phyloP scores from a whole-genome alignment of 1,140 invertebrate genomes.

The Pogonomyrmex barbatus region DNA sequence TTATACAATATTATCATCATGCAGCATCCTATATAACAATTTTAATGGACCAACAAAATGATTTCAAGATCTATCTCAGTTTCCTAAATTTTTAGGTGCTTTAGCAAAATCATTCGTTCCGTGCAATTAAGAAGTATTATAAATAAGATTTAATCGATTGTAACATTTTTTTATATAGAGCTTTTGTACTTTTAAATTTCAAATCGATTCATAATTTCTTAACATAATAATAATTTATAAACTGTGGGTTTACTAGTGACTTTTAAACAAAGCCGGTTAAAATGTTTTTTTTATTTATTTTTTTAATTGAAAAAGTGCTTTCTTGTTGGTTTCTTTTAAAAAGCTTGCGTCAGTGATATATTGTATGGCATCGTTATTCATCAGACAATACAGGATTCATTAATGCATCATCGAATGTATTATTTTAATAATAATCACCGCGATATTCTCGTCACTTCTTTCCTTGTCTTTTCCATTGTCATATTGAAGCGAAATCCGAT shows the following conservation, averaged over 20 bases:
- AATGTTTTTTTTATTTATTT: not conserved
- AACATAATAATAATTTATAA: not conserved
- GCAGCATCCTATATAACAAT: too few relatives aligned
- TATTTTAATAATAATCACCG: not conserved
- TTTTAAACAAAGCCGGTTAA: not conserved
- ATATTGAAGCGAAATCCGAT: not conserved
- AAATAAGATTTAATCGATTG: not conserved
- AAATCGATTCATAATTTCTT: not conserved
- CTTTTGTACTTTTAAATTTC: not conserved
- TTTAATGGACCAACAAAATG: too few relatives aligned
- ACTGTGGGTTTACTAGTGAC: not conserved
- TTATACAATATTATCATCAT: too few relatives aligned
- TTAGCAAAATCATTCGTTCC: too few relatives aligned
- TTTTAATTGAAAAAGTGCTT: not conserved
- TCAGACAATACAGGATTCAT: conserved; percentile 20
- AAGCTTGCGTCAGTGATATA: not conserved
- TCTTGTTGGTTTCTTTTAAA: not conserved
- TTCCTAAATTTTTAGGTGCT: too few relatives aligned
- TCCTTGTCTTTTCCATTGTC: not conserved
- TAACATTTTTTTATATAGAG: not conserved
- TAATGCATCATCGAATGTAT: not conserved
- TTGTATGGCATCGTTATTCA: not conserved
- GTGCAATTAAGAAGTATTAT: not conserved
- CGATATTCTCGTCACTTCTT: not conserved
- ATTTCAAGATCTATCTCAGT: too few relatives aligned